Evolutionary conservation across 1,140 invertebrate species (phyloP), one percentile per base, ranked within the genome.

Genomic region (Nilaparvata lugens): DNA sequence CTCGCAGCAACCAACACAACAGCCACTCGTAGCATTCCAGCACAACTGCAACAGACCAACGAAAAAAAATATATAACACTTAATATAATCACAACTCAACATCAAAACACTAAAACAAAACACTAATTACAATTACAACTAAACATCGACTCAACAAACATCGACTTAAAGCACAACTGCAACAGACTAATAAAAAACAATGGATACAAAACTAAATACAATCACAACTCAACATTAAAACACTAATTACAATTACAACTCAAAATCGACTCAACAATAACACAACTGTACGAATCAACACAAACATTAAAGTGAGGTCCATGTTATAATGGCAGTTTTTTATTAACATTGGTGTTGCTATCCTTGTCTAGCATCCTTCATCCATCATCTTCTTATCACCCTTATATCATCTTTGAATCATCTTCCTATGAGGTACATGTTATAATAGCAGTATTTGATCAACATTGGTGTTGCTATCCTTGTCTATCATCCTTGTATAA

Each of bases 1-100:
- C 75, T 63, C 85, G 75, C 25, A 93, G 71, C 9, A 95, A 76
- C 72, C 87, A 88, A 69, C 86, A 89, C 19, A 91, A 74, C 4
- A 96, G 75, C 91, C 92, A 96, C 71, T 87, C 80, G 68, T 88
- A 91, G 42, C 81, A 83, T 28, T 78, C 72, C 0, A 89, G 71
- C 53, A 91, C 79, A 72, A 87, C 87, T 89, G 72, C 38, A 82
- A 81, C 64, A n/a, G 7, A 4, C 31, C 7, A 35, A 35, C 28
- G 9, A 28, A 60, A 62, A 62, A 66, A 61, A 56, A 48, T 25
- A 56, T 19, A 62, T 58, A 61, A 45, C 56, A 21, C 18, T 28
- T 7, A 38, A n/a, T n/a, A n/a, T n/a, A n/a, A n/a, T n/a, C 16
- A 45, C 6, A 45, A 16, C 7, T 45, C 19, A 58, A 42, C 9